Evolutionary conservation across 2,113 vertebrate genomes (phyloP), one percentile per base, ranked within the genome.

Genomic region (Actenoides lindsayi): DNA sequence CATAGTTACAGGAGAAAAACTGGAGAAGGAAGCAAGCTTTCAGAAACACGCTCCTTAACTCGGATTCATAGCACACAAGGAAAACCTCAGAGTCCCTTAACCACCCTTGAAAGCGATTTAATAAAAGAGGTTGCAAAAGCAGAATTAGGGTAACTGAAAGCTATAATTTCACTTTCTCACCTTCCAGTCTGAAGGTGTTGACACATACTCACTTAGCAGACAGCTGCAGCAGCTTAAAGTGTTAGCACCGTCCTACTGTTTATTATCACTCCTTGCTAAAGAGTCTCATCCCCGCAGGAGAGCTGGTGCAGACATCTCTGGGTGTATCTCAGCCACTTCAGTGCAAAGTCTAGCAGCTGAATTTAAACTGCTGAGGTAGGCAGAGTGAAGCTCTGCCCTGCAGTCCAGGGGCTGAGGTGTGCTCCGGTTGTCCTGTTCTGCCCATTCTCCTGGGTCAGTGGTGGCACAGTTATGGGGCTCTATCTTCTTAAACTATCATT

Each of bases 201-300:
- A 96, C 94, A 95, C 44, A 50, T 89, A 71, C 7, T 96, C 93
- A 88, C 88, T 97, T 96, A 97, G 81, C 95, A 95, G 93, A 90
- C 96, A 97, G 94, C 96, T 97, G 96, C 93, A 91, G 83, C 87
- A 93, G 96, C 93, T 95, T 93, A 89, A 95, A 96, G 89, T 82
- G 89, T 97, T 97, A 96, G 93, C 95, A 95, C 93, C 75, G 1
- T 96, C 95, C 95, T 93, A 96, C 93, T 96, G 93, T 96, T 97
- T 97, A 96, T 96, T 96, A 93, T 97, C 91, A 87, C 94, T 96
- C 87, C 70, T 71, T 87, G 81, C 93, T 96, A 89, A 96, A 94
- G 87, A 89, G 73, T 68, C 83, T 75, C 89, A 68, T 92, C 73
- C 86, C 87, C 87, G 63, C 77, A 78, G 95, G 91, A 97, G 77